A percentile compares a stretch with the other conserved stretches of the same genome.
phyloP scores from a whole-genome alignment of 2,888 invertebrate species.

The Ashinkailepas kermadecensis region DNA sequence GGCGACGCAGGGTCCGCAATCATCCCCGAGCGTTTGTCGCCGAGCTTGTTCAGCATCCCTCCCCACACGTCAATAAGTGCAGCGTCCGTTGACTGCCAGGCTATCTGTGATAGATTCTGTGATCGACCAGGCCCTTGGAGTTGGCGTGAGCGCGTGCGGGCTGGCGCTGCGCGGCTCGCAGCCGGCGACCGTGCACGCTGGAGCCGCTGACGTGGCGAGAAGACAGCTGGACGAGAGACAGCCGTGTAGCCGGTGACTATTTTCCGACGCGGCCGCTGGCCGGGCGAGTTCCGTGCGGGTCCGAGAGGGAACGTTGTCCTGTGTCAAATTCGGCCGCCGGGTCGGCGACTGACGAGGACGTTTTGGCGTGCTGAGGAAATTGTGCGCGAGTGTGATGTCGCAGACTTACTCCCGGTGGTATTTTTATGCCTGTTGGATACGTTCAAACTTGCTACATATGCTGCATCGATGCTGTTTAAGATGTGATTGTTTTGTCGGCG shows the following conservation, averaged over 20 bases:
- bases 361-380: background rate
- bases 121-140: conserved; percentile 18
- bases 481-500: conserved; percentile 18
- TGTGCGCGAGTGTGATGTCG: background rate
- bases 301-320: background rate
- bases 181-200: background rate
- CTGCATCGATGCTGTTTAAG: background rate
- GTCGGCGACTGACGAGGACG: background rate
- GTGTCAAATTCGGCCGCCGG: conserved; percentile 4
- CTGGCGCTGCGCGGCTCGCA: background rate
- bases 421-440: conserved; percentile 12
- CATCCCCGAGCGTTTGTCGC: background rate
- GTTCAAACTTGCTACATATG: conserved; percentile 5
- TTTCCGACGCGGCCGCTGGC: background rate
- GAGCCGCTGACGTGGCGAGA: background rate
- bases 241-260: background rate
- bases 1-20: conserved; percentile 14
- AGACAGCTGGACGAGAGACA: background rate
- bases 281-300: too few species aligned
- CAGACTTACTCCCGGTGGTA: background rate
- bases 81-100: background rate
- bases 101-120: conserved; percentile 19
- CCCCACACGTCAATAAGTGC: conserved; percentile 2
- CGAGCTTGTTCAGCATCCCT: conserved; percentile 8
- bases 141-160: background rate